phyloP scores from a whole-genome alignment of 1,140 invertebrate species.

The Drosophila cardini region DNA sequence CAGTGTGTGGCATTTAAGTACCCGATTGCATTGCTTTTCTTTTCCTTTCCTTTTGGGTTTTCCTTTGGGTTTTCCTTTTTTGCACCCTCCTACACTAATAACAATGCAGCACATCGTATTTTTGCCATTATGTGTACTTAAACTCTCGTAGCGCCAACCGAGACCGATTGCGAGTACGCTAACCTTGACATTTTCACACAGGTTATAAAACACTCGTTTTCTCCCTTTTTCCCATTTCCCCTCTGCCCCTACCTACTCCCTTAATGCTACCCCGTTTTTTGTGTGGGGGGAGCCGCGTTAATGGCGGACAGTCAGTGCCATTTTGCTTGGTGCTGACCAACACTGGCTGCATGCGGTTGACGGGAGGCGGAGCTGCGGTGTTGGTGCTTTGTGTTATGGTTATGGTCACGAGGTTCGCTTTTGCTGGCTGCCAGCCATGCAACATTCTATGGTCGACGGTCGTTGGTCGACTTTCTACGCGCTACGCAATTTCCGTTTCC shows the following conservation, averaged over 20 bases:
- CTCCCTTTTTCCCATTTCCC: neutral
- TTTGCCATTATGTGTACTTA: conserved; percentile 37
- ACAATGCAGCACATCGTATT: conserved; percentile 33
- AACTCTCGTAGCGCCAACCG: conserved; percentile 14
- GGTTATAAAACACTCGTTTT: conserved; percentile 46
- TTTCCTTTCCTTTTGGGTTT: neutral
- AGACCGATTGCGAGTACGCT: conserved; percentile 3
- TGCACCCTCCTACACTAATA: conserved; percentile 15
- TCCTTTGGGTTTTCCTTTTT: neutral
- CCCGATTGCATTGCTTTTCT: conserved; percentile 5
- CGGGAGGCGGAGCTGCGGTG: neutral
- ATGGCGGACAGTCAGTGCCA: conserved; percentile 58
- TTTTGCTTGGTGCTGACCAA: conserved; percentile 27
- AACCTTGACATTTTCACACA: conserved; percentile 54
- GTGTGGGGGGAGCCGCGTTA: conserved; percentile 45
- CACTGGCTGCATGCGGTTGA: neutral
- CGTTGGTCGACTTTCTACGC: conserved; percentile 31
- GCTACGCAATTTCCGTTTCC: conserved; percentile 82
- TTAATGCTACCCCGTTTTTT: neutral
- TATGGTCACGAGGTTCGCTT: conserved; percentile 34
- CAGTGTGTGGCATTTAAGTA: conserved; percentile 13
- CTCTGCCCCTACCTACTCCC: neutral
- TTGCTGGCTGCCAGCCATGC: conserved; percentile 51
- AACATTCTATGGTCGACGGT: conserved; percentile 30
- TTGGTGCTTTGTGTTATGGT: conserved; percentile 53